These are phyloP conservation scores for Melanotaenia trifasciata DNA, from an alignment of 2,797 vertebrate genomes.

Conservation along the genomic window DNA sequence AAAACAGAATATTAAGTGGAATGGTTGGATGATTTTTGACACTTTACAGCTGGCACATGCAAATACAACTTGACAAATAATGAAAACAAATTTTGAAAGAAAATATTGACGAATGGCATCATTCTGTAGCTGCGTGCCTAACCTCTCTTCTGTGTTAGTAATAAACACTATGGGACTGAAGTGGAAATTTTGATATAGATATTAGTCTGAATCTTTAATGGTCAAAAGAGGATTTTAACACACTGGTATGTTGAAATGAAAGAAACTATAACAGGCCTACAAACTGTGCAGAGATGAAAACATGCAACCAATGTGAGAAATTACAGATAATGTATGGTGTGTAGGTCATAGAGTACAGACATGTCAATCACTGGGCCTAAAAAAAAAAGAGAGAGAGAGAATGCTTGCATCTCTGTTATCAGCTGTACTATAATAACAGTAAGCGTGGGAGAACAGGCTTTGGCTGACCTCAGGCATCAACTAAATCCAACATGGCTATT, in stretches of 20 bases:
- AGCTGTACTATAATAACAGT: slow-evolving; percentile 34
- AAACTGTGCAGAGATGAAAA: slow-evolving; percentile 27
- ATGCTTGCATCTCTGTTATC: slow-evolving; percentile 39
- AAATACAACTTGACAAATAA: slow-evolving; percentile 5
- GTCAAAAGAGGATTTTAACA: slow-evolving; percentile 7
- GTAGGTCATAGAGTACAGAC: background rate
- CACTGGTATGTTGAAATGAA: slow-evolving; percentile 4
- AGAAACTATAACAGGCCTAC: slow-evolving; percentile 18
- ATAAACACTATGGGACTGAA: background rate
- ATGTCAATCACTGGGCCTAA: slow-evolving; percentile 32
- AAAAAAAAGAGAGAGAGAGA: slow-evolving; percentile 29
- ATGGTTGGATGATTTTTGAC: slow-evolving; percentile 11
- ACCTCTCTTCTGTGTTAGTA: too few relatives aligned
- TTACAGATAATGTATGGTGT: slow-evolving; percentile 3
- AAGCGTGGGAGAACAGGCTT: slow-evolving; percentile 51
- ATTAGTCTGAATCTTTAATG: background rate
- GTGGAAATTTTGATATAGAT: slow-evolving; percentile 4
- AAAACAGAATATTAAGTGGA: slow-evolving; percentile 26
- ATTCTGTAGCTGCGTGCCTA: background rate
- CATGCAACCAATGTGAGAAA: slow-evolving; percentile 23
- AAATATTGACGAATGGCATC: too few relatives aligned
- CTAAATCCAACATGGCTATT: slow-evolving; percentile 67
- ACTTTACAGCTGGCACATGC: slow-evolving; percentile 18
- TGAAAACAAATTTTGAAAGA: too few relatives aligned
- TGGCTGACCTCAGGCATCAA: slow-evolving; percentile 64